These are phyloP conservation scores for Corythaixoides concolor DNA, from an alignment of 2,113 vertebrate genomes.

Conservation along the genomic window DNA sequence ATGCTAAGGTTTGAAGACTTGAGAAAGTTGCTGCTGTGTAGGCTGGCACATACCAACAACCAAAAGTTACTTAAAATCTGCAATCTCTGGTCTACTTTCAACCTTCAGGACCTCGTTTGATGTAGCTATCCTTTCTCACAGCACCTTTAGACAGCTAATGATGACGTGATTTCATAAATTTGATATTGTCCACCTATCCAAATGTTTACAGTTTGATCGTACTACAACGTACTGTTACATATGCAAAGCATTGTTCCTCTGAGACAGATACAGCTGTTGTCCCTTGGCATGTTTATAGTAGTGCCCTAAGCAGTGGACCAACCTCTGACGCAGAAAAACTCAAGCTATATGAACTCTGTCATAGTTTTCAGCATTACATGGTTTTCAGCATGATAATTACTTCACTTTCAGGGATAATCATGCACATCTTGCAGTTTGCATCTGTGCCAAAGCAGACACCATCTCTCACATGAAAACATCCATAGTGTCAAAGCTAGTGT, in stretches of 20 bases:
- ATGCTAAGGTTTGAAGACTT: neutral
- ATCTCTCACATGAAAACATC: neutral
- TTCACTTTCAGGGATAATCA: slow-evolving; percentile 14
- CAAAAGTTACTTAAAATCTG: neutral
- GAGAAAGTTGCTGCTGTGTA: neutral
- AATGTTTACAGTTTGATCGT: neutral
- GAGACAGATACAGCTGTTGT: neutral
- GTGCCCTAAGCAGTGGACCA: neutral
- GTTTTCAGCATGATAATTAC: slow-evolving; percentile 6
- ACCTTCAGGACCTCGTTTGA: neutral
- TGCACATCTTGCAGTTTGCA: neutral
- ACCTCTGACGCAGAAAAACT: neutral
- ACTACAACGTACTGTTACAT: fast-evolving
- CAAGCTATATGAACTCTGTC: neutral
- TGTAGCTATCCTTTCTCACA: neutral
- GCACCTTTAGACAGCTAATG: neutral
- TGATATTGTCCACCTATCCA: neutral
- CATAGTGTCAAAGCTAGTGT: neutral
- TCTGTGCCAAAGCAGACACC: neutral
- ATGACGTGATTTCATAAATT: neutral
- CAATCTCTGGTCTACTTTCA: neutral
- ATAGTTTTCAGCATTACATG: neutral
- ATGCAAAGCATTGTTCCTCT: fast-evolving
- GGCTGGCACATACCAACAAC: neutral
- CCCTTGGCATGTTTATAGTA: neutral